Conservation (phyloP, 2,113 vertebrate species). For the Alexandromys fortis region DNA sequence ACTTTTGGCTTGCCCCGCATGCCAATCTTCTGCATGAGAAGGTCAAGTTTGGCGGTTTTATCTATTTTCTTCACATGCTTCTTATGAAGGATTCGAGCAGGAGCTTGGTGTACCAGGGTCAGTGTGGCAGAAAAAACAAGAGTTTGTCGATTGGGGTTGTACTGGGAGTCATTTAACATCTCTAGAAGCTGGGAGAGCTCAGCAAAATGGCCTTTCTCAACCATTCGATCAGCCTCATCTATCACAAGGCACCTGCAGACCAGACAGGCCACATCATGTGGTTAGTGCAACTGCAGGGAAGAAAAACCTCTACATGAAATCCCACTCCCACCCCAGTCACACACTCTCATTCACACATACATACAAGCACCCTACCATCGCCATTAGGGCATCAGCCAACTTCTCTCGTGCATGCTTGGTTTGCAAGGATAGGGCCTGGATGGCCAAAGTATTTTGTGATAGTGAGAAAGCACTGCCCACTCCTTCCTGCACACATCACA, state of each 20-base stretch:
- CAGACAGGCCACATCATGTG: background rate
- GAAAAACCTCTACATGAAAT: background rate
- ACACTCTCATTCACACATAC: background rate
- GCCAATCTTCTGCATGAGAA: constrained; percentile 94
- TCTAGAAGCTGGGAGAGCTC: constrained; percentile 96
- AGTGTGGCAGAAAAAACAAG: constrained; percentile 98
- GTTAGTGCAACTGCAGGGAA: background rate
- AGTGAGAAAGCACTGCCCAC: background rate
- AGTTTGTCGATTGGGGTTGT: constrained; percentile 92
- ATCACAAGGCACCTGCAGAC: constrained; percentile 94
- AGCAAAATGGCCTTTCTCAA: constrained; percentile 96
- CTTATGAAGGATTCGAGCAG: constrained; percentile 91
- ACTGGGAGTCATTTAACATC: constrained; percentile 92
- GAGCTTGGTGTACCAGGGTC: constrained; percentile 92
- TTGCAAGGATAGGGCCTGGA: background rate
- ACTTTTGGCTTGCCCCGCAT: constrained; percentile 95
- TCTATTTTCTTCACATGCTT: constrained; percentile 90
- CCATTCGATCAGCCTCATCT: constrained; percentile 98
- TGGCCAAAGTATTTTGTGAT: background rate
- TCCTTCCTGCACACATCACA: background rate
- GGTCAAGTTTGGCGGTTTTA: constrained; percentile 90
- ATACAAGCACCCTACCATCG: background rate
- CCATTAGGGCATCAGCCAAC: background rate
- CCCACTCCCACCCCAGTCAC: background rate
- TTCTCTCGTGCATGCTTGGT: background rate